phyloP scores from a whole-genome alignment of 2,888 invertebrate genomes.

The Agonopterix alstromeriana region DNA sequence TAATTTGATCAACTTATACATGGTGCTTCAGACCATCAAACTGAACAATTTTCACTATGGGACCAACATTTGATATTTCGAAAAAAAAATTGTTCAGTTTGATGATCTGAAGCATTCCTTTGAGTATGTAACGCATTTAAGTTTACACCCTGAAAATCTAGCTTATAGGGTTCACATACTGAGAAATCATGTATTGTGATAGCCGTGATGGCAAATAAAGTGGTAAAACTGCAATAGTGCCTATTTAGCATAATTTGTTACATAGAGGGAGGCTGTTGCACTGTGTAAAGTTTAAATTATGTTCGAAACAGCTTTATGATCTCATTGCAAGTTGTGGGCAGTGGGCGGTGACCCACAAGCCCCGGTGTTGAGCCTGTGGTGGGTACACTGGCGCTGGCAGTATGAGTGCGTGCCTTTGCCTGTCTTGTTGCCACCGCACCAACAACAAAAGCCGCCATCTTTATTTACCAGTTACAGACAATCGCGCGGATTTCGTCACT shows the following conservation, averaged over 20 bases:
- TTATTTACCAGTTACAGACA: background rate
- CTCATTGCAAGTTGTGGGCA: conserved; percentile 59
- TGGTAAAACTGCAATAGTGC: background rate
- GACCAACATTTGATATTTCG: too few species aligned
- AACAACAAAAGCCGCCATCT: background rate
- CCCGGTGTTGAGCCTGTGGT: conserved; percentile 26
- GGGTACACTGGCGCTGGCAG: conserved; percentile 27
- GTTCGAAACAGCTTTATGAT: conserved; percentile 58
- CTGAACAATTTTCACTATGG: too few species aligned
- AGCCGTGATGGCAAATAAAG: too few species aligned
- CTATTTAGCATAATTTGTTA: conserved; percentile 11
- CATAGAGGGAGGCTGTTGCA: conserved; percentile 35
- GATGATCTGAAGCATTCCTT: too few species aligned
- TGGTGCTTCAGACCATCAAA: too few species aligned
- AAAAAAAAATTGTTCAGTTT: too few species aligned
- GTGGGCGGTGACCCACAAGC: conserved; percentile 59
- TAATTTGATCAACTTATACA: too few species aligned
- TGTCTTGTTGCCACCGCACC: background rate
- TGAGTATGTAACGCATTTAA: too few species aligned
- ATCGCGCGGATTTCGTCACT: background rate
- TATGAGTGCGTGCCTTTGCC: conserved; percentile 13
- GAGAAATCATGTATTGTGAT: too few species aligned
- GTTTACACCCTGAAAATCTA: too few species aligned
- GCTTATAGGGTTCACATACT: too few species aligned
- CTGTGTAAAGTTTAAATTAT: conserved; percentile 54